These are phyloP conservation scores for Lasioglossum oenotherae DNA, from an alignment of 2,888 invertebrate genomes.

Conservation along the genomic window DNA sequence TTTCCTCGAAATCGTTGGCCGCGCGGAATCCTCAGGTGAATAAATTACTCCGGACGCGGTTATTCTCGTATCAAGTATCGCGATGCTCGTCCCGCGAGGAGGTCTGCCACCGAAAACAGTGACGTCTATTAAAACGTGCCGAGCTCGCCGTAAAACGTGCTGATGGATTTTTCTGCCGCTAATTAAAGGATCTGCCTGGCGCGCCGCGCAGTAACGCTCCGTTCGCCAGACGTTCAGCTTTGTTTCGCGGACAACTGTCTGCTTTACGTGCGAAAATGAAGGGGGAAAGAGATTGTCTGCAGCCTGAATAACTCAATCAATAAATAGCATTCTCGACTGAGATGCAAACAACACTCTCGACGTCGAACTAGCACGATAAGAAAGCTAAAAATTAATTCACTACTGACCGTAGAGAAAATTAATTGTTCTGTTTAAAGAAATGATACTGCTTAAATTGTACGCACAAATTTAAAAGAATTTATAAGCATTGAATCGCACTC, in stretches of 20 bases:
- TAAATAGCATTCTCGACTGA: too few species aligned
- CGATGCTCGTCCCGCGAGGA: slow-evolving; percentile 6
- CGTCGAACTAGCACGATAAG: neutral
- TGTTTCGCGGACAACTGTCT: neutral
- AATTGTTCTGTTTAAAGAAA: neutral
- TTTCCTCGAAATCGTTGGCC: slow-evolving; percentile 21
- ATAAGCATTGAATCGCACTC: neutral
- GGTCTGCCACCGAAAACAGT: slow-evolving; percentile 23
- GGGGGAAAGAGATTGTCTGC: slow-evolving; percentile 5
- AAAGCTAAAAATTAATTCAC: neutral
- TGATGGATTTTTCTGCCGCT: slow-evolving; percentile 14
- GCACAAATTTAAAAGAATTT: too few species aligned
- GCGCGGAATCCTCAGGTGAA: slow-evolving; percentile 29
- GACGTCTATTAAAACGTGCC: slow-evolving; percentile 24
- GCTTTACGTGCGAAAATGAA: too few species aligned
- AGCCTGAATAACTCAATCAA: slow-evolving; percentile 6
- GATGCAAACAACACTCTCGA: neutral
- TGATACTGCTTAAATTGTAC: too few species aligned
- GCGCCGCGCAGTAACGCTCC: neutral
- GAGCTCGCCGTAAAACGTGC: slow-evolving; percentile 12
- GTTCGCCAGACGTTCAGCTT: slow-evolving; percentile 18
- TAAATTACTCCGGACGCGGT: slow-evolving; percentile 34
- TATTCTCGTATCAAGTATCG: slow-evolving; percentile 37
- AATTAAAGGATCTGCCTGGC: slow-evolving; percentile 18
- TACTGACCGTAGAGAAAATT: neutral